Percentiles rank a stretch among this genome's conserved stretches.
Evolutionary conservation across 2,797 vertebrate species (phyloP).

Genomic region (Neostethus bicornis): DNA sequence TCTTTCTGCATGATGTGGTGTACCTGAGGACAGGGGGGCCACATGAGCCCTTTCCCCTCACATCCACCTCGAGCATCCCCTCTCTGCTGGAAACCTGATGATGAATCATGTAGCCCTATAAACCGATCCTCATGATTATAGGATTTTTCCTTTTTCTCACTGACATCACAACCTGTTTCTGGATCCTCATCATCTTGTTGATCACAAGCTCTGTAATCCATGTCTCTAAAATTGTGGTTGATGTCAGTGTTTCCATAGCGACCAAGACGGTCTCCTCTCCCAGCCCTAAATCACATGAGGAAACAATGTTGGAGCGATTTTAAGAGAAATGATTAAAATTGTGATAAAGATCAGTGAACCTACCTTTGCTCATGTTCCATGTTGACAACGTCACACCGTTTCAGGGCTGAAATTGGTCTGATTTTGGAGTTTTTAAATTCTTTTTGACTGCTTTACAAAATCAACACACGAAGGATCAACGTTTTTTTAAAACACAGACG

Average conservation of each 20-base stretch:
- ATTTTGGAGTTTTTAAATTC: no score
- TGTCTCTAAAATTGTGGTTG: conserved; percentile 89
- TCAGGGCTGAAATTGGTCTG: conserved; percentile 29
- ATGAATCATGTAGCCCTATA: conserved; percentile 50
- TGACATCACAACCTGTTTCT: conserved; percentile 51
- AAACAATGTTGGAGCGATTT: conserved; percentile 1
- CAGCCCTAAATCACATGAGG: conserved; percentile 73
- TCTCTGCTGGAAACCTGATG: conserved; percentile 59
- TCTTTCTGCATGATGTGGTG: conserved; percentile 63
- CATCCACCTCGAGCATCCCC: conserved; percentile 39
- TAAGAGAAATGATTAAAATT: neutral
- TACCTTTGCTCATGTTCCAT: conserved; percentile 82
- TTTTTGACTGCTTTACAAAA: no score
- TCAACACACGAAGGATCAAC: neutral
- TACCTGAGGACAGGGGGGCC: conserved; percentile 49
- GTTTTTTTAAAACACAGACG: neutral
- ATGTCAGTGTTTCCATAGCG: conserved; percentile 83
- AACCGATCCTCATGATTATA: conserved; percentile 51
- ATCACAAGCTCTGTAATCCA: conserved; percentile 88
- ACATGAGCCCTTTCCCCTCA: conserved; percentile 54
- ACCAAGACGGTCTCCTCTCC: conserved; percentile 87
- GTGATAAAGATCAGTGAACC: conserved; percentile 19
- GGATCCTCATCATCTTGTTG: conserved; percentile 79
- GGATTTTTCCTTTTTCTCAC: conserved; percentile 42
- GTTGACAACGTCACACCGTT: conserved; percentile 37